Evolutionary conservation across 92 coral and sea anemone genomes (phyloP).

Genomic region (Porites divaricata): DNA sequence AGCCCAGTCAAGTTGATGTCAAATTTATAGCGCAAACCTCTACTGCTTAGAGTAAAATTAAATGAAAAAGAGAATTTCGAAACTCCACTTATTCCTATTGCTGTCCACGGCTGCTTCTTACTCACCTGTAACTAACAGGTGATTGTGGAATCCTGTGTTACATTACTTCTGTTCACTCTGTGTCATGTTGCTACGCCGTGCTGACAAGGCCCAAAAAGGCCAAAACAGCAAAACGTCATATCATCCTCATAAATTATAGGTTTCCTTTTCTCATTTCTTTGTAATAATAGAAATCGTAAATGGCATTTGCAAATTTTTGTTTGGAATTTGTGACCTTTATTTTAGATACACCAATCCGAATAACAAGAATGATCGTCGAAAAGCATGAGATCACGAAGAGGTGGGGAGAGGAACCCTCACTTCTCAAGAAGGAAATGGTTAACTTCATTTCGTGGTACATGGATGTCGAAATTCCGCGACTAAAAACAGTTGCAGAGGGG

Average conservation of each 20-base stretch:
- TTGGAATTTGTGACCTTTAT: neutral
- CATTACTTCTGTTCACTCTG: conserved; percentile 6
- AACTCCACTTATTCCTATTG: neutral
- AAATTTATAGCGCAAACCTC: neutral
- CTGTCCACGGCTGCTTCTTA: conserved; percentile 28
- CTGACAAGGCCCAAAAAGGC: conserved; percentile 51
- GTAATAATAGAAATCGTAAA: too few relatives aligned
- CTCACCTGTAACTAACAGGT: neutral
- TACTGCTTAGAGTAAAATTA: neutral
- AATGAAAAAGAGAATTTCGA: neutral
- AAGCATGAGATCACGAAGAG: conserved; percentile 41
- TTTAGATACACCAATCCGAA: conserved; percentile 48
- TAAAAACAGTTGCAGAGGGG: neutral
- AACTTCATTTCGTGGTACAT: conserved; percentile 38
- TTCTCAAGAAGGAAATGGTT: conserved; percentile 48
- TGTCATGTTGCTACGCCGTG: conserved; percentile 37
- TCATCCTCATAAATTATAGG: neutral
- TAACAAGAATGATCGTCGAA: conserved; percentile 43
- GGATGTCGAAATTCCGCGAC: conserved; percentile 9
- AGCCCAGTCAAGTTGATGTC: neutral
- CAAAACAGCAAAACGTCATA: conserved; percentile 22
- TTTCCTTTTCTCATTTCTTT: neutral
- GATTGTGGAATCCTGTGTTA: neutral
- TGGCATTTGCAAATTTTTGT: too few relatives aligned
- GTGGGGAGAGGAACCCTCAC: conserved; percentile 53